phyloP scores from a whole-genome alignment of 2,113 vertebrate genomes.

The Cyrtonyx montezumae region DNA sequence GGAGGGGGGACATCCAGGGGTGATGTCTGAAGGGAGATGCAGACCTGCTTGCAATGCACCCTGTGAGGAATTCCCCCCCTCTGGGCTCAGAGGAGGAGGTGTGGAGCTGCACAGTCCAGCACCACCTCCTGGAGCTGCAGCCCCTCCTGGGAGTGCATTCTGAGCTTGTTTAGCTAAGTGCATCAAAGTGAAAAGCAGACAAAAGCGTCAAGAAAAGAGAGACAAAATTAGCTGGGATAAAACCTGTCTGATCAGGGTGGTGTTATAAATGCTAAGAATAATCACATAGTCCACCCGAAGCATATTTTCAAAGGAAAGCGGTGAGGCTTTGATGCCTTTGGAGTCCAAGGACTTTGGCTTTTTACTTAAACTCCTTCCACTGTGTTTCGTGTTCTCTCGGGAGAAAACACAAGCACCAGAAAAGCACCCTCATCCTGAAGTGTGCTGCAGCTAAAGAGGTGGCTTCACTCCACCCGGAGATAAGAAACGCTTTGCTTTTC shows the following conservation, averaged over 20 bases:
- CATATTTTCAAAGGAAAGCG: constrained; percentile 56
- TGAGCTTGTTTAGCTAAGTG: constrained; percentile 18
- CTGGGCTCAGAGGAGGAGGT: neutral
- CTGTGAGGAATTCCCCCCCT: neutral
- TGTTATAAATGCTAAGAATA: constrained; percentile 39
- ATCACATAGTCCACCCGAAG: constrained; percentile 18
- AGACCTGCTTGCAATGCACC: neutral
- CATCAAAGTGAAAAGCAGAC: constrained; percentile 20
- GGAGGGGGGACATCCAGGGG: neutral
- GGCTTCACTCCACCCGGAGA: neutral
- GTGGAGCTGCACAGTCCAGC: neutral
- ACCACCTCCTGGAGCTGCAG: neutral
- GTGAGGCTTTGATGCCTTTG: constrained; percentile 58
- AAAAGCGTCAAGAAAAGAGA: neutral
- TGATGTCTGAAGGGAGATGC: neutral
- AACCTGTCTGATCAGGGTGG: constrained; percentile 2
- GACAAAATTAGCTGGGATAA: constrained; percentile 48
- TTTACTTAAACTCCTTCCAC: constrained; percentile 30
- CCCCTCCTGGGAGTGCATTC: neutral
- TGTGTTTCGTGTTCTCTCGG: constrained; percentile 56
- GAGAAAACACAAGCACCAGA: constrained; percentile 29
- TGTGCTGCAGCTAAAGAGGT: constrained; percentile 28
- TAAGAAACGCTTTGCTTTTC: constrained; percentile 41
- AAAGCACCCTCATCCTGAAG: constrained; percentile 37
- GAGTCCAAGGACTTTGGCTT: constrained; percentile 23